Conservation (phyloP, 2,797 vertebrate genomes). For the Remorina albescens region DNA sequence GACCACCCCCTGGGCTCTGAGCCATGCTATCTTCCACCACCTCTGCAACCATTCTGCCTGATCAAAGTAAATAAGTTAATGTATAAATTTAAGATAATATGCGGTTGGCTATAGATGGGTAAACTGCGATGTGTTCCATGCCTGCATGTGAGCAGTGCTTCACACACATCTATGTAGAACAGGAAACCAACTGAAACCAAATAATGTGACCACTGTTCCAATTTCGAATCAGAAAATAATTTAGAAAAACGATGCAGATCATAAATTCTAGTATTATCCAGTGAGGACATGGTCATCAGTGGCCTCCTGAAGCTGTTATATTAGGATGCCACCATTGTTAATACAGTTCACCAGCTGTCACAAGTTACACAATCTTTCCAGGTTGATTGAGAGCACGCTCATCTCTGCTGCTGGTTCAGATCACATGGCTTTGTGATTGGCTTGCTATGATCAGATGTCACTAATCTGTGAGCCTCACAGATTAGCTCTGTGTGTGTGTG, state of each 20-base stretch:
- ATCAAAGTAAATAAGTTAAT: conserved; percentile 54
- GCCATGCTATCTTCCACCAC: not conserved
- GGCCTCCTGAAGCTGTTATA: conserved; percentile 42
- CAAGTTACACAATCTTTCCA: conserved; percentile 44
- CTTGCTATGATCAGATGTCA: conserved; percentile 60
- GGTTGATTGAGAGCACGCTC: conserved; percentile 42
- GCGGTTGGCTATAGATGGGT: conserved; percentile 3
- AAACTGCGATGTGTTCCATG: not conserved
- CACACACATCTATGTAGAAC: not conserved
- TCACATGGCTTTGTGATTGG: conserved; percentile 62
- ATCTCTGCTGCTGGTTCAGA: conserved; percentile 56
- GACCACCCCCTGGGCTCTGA: conserved; percentile 50
- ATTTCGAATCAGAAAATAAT: conserved; percentile 27
- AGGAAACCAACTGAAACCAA: conserved; percentile 11
- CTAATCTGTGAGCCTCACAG: conserved; percentile 68
- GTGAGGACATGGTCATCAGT: conserved; percentile 16
- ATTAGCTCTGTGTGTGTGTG: conserved; percentile 32
- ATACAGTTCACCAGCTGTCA: conserved; percentile 48
- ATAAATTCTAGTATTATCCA: conserved; percentile 17
- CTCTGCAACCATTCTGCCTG: conserved; percentile 22
- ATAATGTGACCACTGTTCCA: conserved; percentile 16
- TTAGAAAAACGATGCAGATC: conserved; percentile 17
- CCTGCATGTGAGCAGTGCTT: not conserved
- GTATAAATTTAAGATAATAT: conserved; percentile 11
- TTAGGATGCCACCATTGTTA: conserved; percentile 39